phyloP scores from a whole-genome alignment of 1,140 invertebrate species.

The Drosophila takahashii region DNA sequence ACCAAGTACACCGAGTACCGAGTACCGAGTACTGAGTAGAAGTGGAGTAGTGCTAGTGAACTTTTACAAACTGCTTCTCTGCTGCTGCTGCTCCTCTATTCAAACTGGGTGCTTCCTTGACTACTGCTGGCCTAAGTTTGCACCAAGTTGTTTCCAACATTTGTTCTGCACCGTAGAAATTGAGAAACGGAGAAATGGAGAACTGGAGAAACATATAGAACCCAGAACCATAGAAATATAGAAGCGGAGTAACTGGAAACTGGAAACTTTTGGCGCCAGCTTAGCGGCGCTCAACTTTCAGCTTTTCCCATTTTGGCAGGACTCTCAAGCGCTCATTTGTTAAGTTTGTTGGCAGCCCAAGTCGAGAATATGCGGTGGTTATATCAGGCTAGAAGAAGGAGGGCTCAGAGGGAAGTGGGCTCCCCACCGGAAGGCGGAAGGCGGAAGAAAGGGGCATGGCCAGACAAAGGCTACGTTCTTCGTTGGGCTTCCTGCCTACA shows the following conservation, averaged over 20 bases:
- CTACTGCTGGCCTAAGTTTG: conserved; percentile 21
- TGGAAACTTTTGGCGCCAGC: conserved; percentile 59
- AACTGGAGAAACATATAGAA: not conserved
- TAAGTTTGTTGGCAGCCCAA: conserved; percentile 52
- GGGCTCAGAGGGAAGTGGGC: not conserved
- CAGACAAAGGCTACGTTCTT: conserved; percentile 23
- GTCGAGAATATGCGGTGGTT: conserved; percentile 13
- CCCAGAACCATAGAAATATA: not conserved
- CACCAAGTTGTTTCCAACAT: conserved; percentile 23
- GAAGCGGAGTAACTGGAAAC: conserved; percentile 18
- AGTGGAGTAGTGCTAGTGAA: conserved; percentile 24
- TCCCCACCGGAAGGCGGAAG: not conserved
- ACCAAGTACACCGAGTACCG: not conserved
- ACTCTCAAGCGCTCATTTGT: conserved; percentile 61
- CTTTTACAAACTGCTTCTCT: conserved; percentile 35
- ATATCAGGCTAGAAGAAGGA: not conserved
- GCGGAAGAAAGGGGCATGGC: conserved; percentile 4
- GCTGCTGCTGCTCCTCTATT: too few species aligned
- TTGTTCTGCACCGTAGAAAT: conserved; percentile 11
- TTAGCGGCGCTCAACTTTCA: conserved; percentile 48
- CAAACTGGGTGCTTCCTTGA: conserved; percentile 30
- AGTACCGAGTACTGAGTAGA: conserved; percentile 3
- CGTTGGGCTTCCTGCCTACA: conserved; percentile 23
- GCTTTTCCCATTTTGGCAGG: conserved; percentile 41
- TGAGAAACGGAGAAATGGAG: conserved; percentile 8